Percentiles rank a stretch among this genome's conserved stretches.
These are phyloP conservation scores for Chamaea fasciata DNA, from an alignment of 2,113 vertebrate genomes.

Conservation along the genomic window DNA sequence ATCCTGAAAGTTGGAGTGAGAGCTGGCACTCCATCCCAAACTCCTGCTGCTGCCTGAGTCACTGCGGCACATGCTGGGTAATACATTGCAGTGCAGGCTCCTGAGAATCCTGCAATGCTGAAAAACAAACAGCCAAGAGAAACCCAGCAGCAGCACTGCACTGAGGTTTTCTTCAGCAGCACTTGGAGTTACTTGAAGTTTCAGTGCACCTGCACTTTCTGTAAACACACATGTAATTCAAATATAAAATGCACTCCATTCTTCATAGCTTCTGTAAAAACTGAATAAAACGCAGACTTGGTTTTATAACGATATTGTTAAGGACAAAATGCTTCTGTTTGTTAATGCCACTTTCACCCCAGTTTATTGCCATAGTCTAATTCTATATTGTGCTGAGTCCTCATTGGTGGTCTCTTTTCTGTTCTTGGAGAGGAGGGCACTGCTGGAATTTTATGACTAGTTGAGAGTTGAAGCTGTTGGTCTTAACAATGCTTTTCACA, in stretches of 20 bases:
- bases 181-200: not conserved
- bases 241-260: not conserved
- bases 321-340: not conserved
- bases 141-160: not conserved
- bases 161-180: not conserved
- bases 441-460: not conserved
- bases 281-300: not conserved
- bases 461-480: not conserved
- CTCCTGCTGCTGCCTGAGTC: constrained; percentile 38
- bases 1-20: not conserved
- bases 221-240: not conserved
- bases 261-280: not conserved
- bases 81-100: not conserved
- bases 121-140: not conserved
- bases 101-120: constrained; percentile 18
- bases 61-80: constrained; percentile 17
- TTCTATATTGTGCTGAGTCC: not conserved
- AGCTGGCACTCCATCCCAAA: not conserved
- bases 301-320: not conserved
- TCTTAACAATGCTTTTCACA: not conserved
- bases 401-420: not conserved
- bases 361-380: not conserved
- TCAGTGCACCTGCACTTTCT: not conserved
- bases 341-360: not conserved
- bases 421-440: not conserved